Evolutionary conservation across 2,113 vertebrate genomes (phyloP).

Genomic region (Thymallus thymallus): DNA sequence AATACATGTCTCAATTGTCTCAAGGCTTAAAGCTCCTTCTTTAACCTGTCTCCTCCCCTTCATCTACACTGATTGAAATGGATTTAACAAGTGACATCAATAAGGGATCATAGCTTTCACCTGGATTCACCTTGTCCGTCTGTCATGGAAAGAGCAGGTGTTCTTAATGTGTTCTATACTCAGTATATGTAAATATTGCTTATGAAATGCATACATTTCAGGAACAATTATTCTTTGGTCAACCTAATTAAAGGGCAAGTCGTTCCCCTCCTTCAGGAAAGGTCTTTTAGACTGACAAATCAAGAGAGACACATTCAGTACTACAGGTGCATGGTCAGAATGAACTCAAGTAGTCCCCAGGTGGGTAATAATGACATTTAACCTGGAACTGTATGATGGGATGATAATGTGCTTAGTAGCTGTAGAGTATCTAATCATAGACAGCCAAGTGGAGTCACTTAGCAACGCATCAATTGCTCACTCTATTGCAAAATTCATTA

Average conservation of each 20-base stretch:
- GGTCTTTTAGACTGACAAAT: not conserved
- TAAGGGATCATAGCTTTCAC: too few species aligned
- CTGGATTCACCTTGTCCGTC: too few species aligned
- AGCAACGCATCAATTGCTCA: not conserved
- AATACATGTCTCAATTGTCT: too few species aligned
- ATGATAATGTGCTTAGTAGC: not conserved
- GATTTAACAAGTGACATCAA: too few species aligned
- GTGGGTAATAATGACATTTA: not conserved
- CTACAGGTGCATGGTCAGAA: not conserved
- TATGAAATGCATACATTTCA: not conserved
- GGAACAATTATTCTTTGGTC: not conserved
- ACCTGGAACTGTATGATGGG: not conserved
- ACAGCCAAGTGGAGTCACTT: not conserved
- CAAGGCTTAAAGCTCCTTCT: too few species aligned
- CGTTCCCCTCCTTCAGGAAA: not conserved
- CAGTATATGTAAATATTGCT: not conserved
- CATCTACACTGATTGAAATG: too few species aligned
- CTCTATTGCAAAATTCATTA: conserved; percentile 12
- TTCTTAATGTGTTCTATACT: too few species aligned
- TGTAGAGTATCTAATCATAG: not conserved
- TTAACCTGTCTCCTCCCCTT: too few species aligned
- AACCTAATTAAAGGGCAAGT: not conserved
- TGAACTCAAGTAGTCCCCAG: not conserved
- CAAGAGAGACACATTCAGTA: not conserved
- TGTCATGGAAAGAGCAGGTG: too few species aligned